phyloP scores from a whole-genome alignment of 2,888 invertebrate species.

The Apodemia mormo region DNA sequence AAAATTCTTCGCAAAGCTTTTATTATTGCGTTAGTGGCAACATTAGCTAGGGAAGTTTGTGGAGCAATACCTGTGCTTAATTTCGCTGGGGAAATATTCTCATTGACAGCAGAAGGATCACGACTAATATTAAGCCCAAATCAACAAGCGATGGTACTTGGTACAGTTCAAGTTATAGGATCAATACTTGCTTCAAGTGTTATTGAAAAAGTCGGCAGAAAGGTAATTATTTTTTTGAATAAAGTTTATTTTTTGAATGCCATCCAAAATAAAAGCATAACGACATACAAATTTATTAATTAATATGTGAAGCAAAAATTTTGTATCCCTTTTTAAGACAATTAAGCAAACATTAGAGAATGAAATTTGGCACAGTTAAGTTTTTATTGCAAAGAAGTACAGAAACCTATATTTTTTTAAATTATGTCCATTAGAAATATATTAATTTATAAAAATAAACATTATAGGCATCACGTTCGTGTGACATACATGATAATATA shows the following conservation, averaged over 20 bases:
- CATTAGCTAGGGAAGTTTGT: slow-evolving; percentile 62
- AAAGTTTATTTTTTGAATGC: too few species aligned
- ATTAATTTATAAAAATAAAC: too few species aligned
- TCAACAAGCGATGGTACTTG: slow-evolving; percentile 71
- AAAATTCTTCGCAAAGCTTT: slow-evolving; percentile 62
- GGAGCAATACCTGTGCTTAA: slow-evolving; percentile 66
- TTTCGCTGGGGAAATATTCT: slow-evolving; percentile 70
- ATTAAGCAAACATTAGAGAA: too few species aligned
- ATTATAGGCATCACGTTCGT: too few species aligned
- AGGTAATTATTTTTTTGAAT: slow-evolving; percentile 45
- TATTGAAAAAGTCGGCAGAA: slow-evolving; percentile 65
- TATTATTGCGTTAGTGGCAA: slow-evolving; percentile 54
- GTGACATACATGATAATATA: too few species aligned
- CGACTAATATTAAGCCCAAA: slow-evolving; percentile 57
- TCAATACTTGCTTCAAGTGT: slow-evolving; percentile 58
- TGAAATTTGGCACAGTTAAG: too few species aligned
- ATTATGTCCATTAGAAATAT: too few species aligned
- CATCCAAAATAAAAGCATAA: neutral
- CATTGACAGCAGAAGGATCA: slow-evolving; percentile 51
- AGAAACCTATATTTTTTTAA: too few species aligned
- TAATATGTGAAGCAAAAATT: too few species aligned
- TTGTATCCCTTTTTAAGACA: too few species aligned
- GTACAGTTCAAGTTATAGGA: slow-evolving; percentile 64
- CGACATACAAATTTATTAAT: too few species aligned
- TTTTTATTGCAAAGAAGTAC: too few species aligned